Evolutionary conservation across 2,888 invertebrate genomes (phyloP).

Genomic region (Drosophila percnosoma): DNA sequence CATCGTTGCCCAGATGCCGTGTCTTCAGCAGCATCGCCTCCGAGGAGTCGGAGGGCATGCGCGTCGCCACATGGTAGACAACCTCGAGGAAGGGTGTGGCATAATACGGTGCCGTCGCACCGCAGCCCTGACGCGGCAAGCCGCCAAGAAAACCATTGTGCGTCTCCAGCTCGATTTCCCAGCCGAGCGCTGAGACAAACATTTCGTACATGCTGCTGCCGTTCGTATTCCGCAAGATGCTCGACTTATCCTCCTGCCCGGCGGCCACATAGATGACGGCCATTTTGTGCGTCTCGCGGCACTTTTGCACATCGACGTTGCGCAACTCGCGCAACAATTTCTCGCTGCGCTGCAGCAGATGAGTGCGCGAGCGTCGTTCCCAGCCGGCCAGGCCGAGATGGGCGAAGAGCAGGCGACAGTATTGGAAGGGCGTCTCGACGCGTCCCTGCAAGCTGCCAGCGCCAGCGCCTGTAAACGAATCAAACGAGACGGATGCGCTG

Average conservation of each 20-base stretch:
- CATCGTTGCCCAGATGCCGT: conserved; percentile 98
- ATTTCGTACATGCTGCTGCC: conserved; percentile 97
- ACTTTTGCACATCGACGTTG: conserved; percentile 96
- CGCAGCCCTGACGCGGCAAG: conserved; percentile 94
- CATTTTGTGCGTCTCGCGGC: conserved; percentile 97
- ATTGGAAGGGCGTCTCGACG: conserved; percentile 90
- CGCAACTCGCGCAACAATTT: conserved; percentile 95
- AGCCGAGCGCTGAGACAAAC: conserved; percentile 88
- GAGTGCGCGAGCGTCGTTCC: conserved; percentile 93
- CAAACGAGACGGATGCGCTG: conserved; percentile 84
- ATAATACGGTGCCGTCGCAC: conserved; percentile 96
- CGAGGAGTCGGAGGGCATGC: conserved; percentile 96
- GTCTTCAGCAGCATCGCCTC: conserved; percentile 96
- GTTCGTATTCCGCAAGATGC: conserved; percentile 93
- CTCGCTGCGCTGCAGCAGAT: conserved; percentile 94
- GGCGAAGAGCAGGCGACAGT: conserved; percentile 94
- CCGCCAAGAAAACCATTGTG: conserved; percentile 98
- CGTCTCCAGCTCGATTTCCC: conserved; percentile 94
- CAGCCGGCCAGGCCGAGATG: conserved; percentile 96
- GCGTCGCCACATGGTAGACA: conserved; percentile 98
- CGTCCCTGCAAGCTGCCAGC: conserved; percentile 85
- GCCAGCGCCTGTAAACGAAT: conserved; percentile 83
- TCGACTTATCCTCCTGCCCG: conserved; percentile 98
- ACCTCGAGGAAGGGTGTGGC: conserved; percentile 96
- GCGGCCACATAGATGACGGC: conserved; percentile 99